phyloP scores from a whole-genome alignment of 2,888 invertebrate species.

The Phalera bucephala region DNA sequence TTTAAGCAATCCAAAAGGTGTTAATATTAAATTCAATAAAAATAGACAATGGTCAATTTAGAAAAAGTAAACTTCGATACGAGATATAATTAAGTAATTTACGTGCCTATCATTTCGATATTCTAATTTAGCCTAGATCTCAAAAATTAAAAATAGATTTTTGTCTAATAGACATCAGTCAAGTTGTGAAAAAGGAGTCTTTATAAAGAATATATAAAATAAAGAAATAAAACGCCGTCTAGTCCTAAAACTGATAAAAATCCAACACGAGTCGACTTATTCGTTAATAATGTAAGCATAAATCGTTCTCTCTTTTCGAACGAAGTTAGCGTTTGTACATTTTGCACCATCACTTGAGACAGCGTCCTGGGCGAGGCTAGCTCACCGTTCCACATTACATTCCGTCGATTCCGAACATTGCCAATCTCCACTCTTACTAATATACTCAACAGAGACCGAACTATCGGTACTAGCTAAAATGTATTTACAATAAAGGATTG shows the following conservation, averaged over 20 bases:
- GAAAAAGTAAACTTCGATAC: conserved; percentile 26
- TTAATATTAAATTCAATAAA: too few species aligned
- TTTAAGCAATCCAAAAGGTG: conserved; percentile 8
- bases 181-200: conserved; percentile 36
- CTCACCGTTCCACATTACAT: conserved; percentile 30
- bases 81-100: conserved; percentile 49
- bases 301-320: conserved; percentile 55
- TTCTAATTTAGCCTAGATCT: conserved; percentile 18
- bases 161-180: conserved; percentile 44
- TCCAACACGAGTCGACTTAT: conserved; percentile 61
- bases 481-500: conserved; percentile 79
- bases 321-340: conserved; percentile 57
- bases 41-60: conserved; percentile 21
- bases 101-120: conserved; percentile 37
- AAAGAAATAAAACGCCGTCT: conserved; percentile 40
- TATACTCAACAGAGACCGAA: conserved; percentile 58
- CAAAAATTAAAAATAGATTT: conserved; percentile 29
- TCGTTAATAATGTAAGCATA: conserved; percentile 56
- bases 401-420: conserved; percentile 28
- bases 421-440: conserved; percentile 46
- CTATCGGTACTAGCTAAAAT: conserved; percentile 69
- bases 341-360: conserved; percentile 24
- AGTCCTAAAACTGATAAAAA: conserved; percentile 43
- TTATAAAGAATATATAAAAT: conserved; percentile 33
- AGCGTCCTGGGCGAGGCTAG: too few species aligned